A percentile compares a stretch with the other conserved stretches of the same genome.
phyloP scores from a whole-genome alignment of 2,113 vertebrate species.

The Oreochromis tanganicae region DNA sequence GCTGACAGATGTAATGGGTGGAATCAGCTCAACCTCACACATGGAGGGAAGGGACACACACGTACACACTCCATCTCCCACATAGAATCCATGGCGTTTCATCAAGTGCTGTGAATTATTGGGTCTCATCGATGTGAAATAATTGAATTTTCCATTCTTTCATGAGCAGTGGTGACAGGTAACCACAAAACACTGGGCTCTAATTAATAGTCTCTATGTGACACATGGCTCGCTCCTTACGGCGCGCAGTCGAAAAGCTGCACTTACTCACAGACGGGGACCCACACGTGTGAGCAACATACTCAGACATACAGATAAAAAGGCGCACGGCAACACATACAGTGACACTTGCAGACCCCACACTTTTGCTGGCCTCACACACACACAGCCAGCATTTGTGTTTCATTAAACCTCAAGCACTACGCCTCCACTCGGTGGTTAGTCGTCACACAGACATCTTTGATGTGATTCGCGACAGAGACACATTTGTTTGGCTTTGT shows the following conservation, averaged over 20 bases:
- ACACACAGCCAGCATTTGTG: conserved; percentile 58
- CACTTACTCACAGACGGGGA: background rate
- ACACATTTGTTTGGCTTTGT: conserved; percentile 73
- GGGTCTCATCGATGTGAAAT: conserved; percentile 29
- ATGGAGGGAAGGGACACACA: background rate
- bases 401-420: conserved; percentile 61
- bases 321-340: background rate
- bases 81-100: background rate
- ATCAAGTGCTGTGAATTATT: conserved; percentile 22
- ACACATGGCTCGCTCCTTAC: conserved; percentile 24
- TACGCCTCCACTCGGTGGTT: conserved; percentile 51
- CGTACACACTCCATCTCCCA: background rate
- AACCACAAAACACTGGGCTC: conserved; percentile 35
- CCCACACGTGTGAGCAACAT: conserved; percentile 38
- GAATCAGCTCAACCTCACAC: conserved; percentile 27
- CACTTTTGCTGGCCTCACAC: conserved; percentile 50
- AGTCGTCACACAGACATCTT: conserved; percentile 61
- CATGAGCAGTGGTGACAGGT: conserved; percentile 33
- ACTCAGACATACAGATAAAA: conserved; percentile 33
- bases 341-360: conserved; percentile 50
- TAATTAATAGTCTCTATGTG: conserved; percentile 61
- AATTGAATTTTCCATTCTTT: conserved; percentile 58
- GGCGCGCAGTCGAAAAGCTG: background rate
- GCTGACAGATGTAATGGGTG: conserved; percentile 47
- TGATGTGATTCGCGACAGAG: conserved; percentile 65